phyloP scores from a whole-genome alignment of 2,113 vertebrate species.

The Apodemus sylvaticus region DNA sequence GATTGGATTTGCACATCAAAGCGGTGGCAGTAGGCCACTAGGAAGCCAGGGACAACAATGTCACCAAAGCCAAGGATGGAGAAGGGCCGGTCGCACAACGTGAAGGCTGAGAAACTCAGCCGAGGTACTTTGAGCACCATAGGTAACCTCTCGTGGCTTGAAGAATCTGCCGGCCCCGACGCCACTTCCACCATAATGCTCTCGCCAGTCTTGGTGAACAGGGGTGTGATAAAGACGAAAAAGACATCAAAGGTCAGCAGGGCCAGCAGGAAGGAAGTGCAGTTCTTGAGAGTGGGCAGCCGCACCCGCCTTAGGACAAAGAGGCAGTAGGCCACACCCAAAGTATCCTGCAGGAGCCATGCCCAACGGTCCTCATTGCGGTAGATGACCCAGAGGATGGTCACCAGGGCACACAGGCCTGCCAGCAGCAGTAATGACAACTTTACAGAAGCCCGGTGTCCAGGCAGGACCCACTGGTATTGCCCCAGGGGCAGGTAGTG shows the following conservation, averaged over 20 bases:
- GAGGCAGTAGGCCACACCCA: conserved; percentile 77
- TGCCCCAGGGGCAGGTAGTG: conserved; percentile 21
- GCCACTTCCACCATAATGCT: conserved; percentile 90
- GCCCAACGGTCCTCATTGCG: conserved; percentile 72
- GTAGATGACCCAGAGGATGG: conserved; percentile 69
- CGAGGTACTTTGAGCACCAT: conserved; percentile 91
- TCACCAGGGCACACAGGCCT: conserved; percentile 61
- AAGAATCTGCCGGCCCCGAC: conserved; percentile 85
- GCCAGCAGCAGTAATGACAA: conserved; percentile 61
- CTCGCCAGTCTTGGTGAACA: conserved; percentile 87
- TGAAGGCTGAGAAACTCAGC: conserved; percentile 85
- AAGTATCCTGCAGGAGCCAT: conserved; percentile 73
- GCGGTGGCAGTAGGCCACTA: conserved; percentile 90
- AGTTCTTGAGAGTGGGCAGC: conserved; percentile 79
- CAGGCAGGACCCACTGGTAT: conserved; percentile 10
- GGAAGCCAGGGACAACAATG: conserved; percentile 89
- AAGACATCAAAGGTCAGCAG: conserved; percentile 89
- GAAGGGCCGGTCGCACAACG: conserved; percentile 87
- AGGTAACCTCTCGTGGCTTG: conserved; percentile 87
- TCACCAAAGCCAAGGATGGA: conserved; percentile 91
- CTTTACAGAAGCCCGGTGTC: conserved; percentile 9
- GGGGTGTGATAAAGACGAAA: conserved; percentile 88
- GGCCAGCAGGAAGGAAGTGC: conserved; percentile 87
- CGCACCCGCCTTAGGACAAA: conserved; percentile 68
- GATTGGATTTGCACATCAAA: conserved; percentile 88